Base-by-base conservation (phyloP, 2,888 invertebrate species). In the Halictus ligatus region DNA sequence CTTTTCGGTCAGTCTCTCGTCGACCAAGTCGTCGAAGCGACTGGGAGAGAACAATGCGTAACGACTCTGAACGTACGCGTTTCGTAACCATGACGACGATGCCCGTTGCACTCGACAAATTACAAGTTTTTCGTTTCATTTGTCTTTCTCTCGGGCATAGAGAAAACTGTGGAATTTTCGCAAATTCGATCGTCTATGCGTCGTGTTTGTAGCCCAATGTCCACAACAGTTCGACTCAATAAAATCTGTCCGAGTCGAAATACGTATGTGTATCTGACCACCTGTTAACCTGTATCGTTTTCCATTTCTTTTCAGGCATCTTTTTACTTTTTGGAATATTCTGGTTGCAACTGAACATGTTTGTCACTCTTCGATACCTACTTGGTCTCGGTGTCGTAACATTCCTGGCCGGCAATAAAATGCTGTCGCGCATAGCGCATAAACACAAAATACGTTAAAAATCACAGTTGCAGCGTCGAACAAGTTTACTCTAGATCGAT, bases 321-420 rank as follows among this genome's bases (percentile, higher is more conserved):
- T 97, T 99, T 93, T 96, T 96, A 0, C 96, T 99, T 80, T 99
- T 99, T 96, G 97, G 97, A 79, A 95, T 98, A 92, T 99, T 99
- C 96, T 99, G 99, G 99, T 95, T 99, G 91, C 96, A 97, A 94
- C 96, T 99, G 92, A 97, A 98, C 94, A 99, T 99, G 99, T 99
- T 99, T 96, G 97, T 98, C 90, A 99, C 99, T 29, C 96, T 99
- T 92, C 98, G 98, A 91, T 98, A 98, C 96, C 96, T 99, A 92
- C 96, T 98, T 89, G 97, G 98, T 84, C 96, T 99, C 81, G 99
- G 97, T 82, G 96, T 97, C 64, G 96, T 99, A 89, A 99, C 99
- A 81, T 99, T 99, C 96, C 96, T 99, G 64, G 97, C 98, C 85
- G 99, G 99, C 2, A 99, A 99, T 95, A 97, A 98, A 90, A 96